A percentile compares a stretch with the other conserved stretches of the same genome.
Evolutionary conservation across 2,113 vertebrate genomes (phyloP).

Genomic region (Balaenoptera acutorostrata): DNA sequence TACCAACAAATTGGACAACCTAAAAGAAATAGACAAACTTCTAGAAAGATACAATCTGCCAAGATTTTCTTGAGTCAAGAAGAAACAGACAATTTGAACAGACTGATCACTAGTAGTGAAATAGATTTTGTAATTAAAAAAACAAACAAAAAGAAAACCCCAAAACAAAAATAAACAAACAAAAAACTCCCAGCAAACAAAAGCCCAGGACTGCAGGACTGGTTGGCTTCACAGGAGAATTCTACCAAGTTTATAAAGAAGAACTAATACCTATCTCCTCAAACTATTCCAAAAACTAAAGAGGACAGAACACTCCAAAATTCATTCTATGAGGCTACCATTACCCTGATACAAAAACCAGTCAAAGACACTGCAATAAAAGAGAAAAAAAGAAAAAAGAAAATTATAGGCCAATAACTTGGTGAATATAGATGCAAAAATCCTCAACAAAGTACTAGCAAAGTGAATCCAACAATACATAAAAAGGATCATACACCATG

Average conservation of each 20-base stretch:
- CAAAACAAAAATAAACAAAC: too few relatives aligned
- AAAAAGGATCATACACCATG: neutral
- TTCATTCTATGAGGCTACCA: neutral
- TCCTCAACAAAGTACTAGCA: neutral
- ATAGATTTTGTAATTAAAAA: neutral
- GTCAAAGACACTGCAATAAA: neutral
- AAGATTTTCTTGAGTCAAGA: neutral
- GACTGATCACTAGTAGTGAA: neutral
- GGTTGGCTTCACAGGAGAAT: neutral
- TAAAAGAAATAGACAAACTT: neutral
- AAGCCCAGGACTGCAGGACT: neutral
- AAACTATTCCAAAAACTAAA: neutral
- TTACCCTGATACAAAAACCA: neutral
- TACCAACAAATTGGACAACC: neutral
- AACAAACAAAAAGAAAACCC: too few relatives aligned
- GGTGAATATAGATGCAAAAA: neutral
- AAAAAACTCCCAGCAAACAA: neutral
- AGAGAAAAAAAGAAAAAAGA: neutral
- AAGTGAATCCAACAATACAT: neutral
- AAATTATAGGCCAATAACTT: neutral
- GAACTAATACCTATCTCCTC: neutral
- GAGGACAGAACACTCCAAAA: neutral
- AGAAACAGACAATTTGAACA: neutral
- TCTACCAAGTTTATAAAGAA: neutral
- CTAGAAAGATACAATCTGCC: neutral